These are phyloP conservation scores for Lynx canadensis DNA, from an alignment of 2,113 vertebrate species.

Conservation along the genomic window DNA sequence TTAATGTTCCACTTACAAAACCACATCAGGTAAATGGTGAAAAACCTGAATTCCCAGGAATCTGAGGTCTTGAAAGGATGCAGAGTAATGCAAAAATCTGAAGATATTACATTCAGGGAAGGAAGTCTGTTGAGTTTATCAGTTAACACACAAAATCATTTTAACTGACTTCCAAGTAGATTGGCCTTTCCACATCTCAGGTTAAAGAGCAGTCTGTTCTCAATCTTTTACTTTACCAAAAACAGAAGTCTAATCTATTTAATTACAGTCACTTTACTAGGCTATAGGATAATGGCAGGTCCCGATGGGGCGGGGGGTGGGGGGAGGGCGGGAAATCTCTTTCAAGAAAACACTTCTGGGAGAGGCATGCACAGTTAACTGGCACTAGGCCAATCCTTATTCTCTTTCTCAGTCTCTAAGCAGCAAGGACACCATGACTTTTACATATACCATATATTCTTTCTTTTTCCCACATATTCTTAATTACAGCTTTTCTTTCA, in stretches of 20 bases:
- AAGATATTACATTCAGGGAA: conserved; percentile 69
- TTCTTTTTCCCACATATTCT: background rate
- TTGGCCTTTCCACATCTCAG: background rate
- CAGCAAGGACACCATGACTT: background rate
- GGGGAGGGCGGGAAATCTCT: background rate
- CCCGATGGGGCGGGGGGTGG: fast-evolving
- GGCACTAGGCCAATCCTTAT: background rate
- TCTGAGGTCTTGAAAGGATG: conserved; percentile 45
- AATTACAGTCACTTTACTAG: conserved; percentile 22
- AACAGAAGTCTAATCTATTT: conserved; percentile 42
- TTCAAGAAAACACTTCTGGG: conserved; percentile 2
- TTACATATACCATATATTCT: background rate
- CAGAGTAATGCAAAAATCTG: conserved; percentile 61
- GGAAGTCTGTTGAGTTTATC: conserved; percentile 43
- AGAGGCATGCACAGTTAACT: background rate
- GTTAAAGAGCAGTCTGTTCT: conserved; percentile 12
- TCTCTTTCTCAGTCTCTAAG: background rate
- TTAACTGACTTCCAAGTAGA: background rate
- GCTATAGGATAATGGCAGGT: background rate
- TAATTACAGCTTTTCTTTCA: background rate
- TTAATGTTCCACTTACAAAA: background rate
- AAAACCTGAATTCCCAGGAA: conserved; percentile 70
- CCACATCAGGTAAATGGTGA: background rate
- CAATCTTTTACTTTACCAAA: conserved; percentile 40
- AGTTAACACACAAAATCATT: conserved; percentile 12